Evolutionary conservation across 2,888 invertebrate species (phyloP).

Genomic region (Sinotaia quadrata): DNA sequence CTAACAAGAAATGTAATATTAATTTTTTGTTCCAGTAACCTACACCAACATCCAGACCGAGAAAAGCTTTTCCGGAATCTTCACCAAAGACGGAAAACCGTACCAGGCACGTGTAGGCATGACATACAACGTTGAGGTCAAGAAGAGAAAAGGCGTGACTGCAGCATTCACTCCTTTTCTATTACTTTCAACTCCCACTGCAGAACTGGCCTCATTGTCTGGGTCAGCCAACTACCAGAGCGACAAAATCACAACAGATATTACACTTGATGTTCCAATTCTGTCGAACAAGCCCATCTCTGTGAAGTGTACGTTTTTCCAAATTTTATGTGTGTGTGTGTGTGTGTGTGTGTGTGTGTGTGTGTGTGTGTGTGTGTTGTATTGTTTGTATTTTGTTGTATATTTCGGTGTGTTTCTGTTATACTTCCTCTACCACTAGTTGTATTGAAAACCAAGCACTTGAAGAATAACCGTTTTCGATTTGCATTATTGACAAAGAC

Average conservation of each 20-base stretch:
- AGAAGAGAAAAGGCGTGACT: constrained; percentile 21
- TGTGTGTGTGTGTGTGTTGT: too few species aligned
- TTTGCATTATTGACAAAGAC: not conserved
- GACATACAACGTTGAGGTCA: constrained; percentile 20
- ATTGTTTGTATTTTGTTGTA: too few species aligned
- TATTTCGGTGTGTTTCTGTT: constrained; percentile 45
- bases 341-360: too few species aligned
- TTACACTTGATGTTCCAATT: constrained; percentile 40
- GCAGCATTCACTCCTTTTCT: constrained; percentile 40
- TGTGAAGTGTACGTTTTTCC: too few species aligned
- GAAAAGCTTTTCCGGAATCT: constrained; percentile 40
- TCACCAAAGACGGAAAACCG: constrained; percentile 42
- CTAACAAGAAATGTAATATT: too few species aligned
- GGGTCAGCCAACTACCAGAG: constrained; percentile 41
- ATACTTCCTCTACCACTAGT: constrained; percentile 39
- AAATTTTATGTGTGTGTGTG: too few species aligned
- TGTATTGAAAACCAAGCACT: constrained; percentile 37
- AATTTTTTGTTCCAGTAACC: constrained; percentile 42
- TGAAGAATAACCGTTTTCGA: constrained; percentile 41
- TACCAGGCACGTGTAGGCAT: constrained; percentile 45
- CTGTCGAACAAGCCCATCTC: constrained; percentile 42
- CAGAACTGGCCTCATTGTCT: constrained; percentile 41
- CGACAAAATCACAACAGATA: constrained; percentile 42
- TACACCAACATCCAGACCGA: constrained; percentile 44
- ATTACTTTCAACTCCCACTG: constrained; percentile 43